Conservation (phyloP, 2,888 invertebrate genomes). For the Beris morrisii region DNA sequence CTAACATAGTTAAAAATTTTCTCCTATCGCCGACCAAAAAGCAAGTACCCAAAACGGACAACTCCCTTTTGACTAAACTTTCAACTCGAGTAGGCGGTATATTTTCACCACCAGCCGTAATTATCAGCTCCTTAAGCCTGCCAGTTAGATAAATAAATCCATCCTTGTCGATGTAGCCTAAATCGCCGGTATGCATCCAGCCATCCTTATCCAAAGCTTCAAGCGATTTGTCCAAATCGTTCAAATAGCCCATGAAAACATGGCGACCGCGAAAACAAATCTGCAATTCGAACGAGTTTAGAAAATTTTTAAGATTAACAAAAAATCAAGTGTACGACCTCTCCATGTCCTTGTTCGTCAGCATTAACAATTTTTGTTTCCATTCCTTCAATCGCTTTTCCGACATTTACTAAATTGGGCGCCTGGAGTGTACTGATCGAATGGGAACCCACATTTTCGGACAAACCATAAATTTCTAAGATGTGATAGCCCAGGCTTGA, state of each 20-base stretch:
- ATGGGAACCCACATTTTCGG: constrained; percentile 79
- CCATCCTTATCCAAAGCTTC: constrained; percentile 75
- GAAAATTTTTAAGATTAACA: not conserved
- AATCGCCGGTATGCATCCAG: constrained; percentile 85
- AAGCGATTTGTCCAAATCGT: constrained; percentile 67
- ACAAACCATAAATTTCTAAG: constrained; percentile 85
- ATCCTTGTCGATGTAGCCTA: constrained; percentile 75
- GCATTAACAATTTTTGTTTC: constrained; percentile 67
- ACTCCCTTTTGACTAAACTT: constrained; percentile 70
- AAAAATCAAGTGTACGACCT: constrained; percentile 54
- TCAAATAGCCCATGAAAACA: constrained; percentile 88
- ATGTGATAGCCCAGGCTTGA: constrained; percentile 79
- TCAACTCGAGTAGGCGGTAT: constrained; percentile 85
- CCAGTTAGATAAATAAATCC: constrained; percentile 76
- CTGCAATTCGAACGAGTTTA: constrained; percentile 37
- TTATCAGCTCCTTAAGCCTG: constrained; percentile 76
- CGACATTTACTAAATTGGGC: constrained; percentile 70
- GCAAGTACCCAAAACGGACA: constrained; percentile 77
- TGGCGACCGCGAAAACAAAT: constrained; percentile 82
- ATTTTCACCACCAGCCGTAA: constrained; percentile 95
- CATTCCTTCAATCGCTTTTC: constrained; percentile 65
- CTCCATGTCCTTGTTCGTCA: constrained; percentile 72
- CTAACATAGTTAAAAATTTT: constrained; percentile 80
- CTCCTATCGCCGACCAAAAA: constrained; percentile 84
- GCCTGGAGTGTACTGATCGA: constrained; percentile 59